phyloP scores from a whole-genome alignment of 2,113 vertebrate species.

The Tragelaphus scriptus region DNA sequence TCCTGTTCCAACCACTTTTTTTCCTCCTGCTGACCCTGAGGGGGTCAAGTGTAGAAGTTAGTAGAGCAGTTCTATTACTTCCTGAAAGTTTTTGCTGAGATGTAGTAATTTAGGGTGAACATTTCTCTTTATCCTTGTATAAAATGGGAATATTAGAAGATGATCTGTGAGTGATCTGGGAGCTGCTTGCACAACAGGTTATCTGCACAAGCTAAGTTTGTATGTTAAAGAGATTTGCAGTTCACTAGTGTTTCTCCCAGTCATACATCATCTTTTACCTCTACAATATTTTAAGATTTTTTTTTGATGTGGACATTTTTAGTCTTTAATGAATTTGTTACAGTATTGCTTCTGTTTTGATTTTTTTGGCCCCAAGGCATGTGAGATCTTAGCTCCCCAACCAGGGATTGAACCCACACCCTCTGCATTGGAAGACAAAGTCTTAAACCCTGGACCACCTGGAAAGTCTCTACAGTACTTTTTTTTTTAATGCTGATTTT shows the following conservation, averaged over 20 bases:
- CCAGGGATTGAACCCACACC: background rate
- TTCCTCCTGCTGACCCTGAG: background rate
- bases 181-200: background rate
- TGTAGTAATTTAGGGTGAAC: background rate
- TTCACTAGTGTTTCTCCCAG: background rate
- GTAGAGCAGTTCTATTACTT: background rate
- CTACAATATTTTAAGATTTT: background rate
- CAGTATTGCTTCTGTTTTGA: background rate
- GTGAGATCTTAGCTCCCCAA: background rate
- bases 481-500: background rate
- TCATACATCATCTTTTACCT: background rate
- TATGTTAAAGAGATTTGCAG: background rate
- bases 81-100: background rate
- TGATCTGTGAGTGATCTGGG: background rate
- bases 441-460: background rate
- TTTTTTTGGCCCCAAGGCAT: background rate
- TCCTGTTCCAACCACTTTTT: background rate
- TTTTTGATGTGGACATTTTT: background rate
- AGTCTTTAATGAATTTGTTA: background rate
- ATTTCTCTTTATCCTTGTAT: background rate
- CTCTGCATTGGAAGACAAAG: background rate
- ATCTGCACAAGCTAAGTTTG: background rate
- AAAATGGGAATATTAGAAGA: background rate
- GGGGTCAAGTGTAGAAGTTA: background rate
- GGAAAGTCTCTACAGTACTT: background rate